Evolutionary conservation across 2,888 invertebrate species (phyloP).

Genomic region (Dynastes maya): DNA sequence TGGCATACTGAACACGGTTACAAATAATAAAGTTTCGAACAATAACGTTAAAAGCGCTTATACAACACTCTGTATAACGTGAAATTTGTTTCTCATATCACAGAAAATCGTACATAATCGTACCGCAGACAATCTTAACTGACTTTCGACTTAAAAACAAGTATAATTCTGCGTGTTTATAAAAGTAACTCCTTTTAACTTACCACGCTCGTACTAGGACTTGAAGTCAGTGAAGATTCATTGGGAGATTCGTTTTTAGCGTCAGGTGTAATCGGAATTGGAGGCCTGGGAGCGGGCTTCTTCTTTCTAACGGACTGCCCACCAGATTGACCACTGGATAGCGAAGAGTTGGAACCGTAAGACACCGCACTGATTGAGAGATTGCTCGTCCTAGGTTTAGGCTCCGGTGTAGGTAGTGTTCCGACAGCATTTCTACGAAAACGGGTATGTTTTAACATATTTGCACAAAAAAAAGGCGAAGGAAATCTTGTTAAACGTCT

Average conservation of each 20-base stretch:
- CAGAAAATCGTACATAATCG: too few relatives aligned
- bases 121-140: too few relatives aligned
- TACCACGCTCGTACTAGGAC: constrained; percentile 67
- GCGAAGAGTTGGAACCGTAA: constrained; percentile 69
- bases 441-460: neutral
- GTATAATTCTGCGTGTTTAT: too few relatives aligned
- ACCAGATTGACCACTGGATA: constrained; percentile 64
- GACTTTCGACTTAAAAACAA: too few relatives aligned
- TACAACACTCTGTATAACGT: too few relatives aligned
- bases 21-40: too few relatives aligned
- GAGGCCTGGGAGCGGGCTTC: constrained; percentile 81
- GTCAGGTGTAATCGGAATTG: constrained; percentile 61
- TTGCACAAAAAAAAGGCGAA: too few relatives aligned
- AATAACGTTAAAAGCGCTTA: too few relatives aligned
- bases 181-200: constrained; percentile 56
- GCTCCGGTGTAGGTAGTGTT: constrained; percentile 62
- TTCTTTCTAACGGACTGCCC: constrained; percentile 74
- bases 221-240: constrained; percentile 64
- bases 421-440: constrained; percentile 18
- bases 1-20: too few relatives aligned
- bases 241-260: constrained; percentile 58
- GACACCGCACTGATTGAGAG: constrained; percentile 61
- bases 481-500: too few relatives aligned
- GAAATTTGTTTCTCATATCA: too few relatives aligned
- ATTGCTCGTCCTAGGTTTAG: constrained; percentile 64